phyloP scores from a whole-genome alignment of 1,140 invertebrate species.

The Ridgeia piscesae region DNA sequence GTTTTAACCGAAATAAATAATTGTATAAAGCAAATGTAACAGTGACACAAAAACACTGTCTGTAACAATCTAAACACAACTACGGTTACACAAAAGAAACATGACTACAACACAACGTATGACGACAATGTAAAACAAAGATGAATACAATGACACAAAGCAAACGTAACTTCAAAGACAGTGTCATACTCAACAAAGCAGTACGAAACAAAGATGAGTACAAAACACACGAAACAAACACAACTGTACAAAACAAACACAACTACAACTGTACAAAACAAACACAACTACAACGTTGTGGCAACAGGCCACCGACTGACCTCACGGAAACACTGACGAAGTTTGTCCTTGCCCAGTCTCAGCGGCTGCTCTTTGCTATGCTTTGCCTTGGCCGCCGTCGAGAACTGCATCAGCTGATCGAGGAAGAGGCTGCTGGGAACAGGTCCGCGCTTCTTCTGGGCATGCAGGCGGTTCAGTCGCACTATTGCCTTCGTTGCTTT shows the following conservation, averaged over 20 bases:
- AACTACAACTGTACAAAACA: neutral
- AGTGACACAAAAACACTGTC: no score
- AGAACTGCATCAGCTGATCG: conserved; percentile 70
- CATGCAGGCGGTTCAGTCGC: conserved; percentile 73
- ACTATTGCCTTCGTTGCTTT: conserved; percentile 76
- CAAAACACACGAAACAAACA: neutral
- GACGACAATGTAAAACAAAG: no score
- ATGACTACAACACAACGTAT: no score
- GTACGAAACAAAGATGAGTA: neutral
- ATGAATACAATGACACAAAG: no score
- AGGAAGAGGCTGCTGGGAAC: conserved; percentile 80
- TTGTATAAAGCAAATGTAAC: no score
- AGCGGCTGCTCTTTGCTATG: neutral
- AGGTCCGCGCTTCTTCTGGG: conserved; percentile 75
- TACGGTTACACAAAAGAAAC: no score
- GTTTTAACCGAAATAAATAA: no score
- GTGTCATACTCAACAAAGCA: no score
- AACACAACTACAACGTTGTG: neutral
- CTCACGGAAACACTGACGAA: neutral
- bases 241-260: neutral
- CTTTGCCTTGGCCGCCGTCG: neutral
- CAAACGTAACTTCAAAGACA: no score
- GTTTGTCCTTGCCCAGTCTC: conserved; percentile 18
- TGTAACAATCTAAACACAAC: no score
- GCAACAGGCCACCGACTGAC: neutral